phyloP scores from a whole-genome alignment of 2,888 invertebrate species.

The Melipona bicolor region DNA sequence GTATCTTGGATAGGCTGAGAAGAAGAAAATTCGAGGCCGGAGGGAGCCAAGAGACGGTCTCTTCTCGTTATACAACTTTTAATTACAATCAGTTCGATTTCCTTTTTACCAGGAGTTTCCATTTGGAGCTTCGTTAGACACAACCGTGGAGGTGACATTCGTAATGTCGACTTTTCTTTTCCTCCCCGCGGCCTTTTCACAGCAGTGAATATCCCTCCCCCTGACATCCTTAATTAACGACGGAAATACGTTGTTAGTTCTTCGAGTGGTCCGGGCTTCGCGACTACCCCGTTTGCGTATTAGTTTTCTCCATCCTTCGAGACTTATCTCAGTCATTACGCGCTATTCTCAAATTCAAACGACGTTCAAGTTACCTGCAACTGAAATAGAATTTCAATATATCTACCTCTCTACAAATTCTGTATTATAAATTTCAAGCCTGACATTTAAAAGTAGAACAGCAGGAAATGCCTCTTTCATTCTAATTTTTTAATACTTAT shows the following conservation, averaged over 20 bases:
- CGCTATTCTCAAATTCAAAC: not conserved
- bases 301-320: not conserved
- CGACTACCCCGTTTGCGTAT: not conserved
- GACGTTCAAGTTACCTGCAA: not conserved
- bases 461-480: not conserved
- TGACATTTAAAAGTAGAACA: not conserved
- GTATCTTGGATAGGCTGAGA: not conserved
- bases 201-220: not conserved
- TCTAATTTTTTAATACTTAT: not conserved
- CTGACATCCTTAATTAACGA: slow-evolving; percentile 38
- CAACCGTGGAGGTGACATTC: slow-evolving; percentile 43
- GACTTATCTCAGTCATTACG: slow-evolving; percentile 6
- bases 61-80: slow-evolving; percentile 70
- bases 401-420: not conserved
- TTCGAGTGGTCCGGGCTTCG: not conserved
- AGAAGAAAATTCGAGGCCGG: not conserved
- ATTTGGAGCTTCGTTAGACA: slow-evolving; percentile 54
- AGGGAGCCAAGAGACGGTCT: not conserved
- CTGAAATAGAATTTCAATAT: not conserved
- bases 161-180: slow-evolving; percentile 45
- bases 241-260: slow-evolving; percentile 18
- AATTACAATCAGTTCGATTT: slow-evolving; percentile 73
- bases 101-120: slow-evolving; percentile 54
- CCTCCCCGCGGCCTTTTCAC: slow-evolving; percentile 20
- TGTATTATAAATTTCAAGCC: not conserved